These are phyloP conservation scores for Troglohyphantes excavatus DNA, from an alignment of 2,888 invertebrate genomes.

Conservation along the genomic window DNA sequence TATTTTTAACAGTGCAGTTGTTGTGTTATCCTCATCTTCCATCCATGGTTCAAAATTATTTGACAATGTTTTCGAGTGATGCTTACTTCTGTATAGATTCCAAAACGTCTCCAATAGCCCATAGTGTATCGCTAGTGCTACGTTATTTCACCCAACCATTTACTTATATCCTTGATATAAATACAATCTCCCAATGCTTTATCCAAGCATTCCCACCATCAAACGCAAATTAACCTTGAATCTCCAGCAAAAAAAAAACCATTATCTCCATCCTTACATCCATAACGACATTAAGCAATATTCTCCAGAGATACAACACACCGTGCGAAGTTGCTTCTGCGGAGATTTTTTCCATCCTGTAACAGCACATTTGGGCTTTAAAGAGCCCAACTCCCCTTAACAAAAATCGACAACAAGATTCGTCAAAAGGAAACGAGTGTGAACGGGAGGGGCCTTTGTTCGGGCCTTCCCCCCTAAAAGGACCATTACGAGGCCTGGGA, in stretches of 20 bases:
- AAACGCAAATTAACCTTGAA: slow-evolving; percentile 28
- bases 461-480: slow-evolving; percentile 53
- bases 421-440: slow-evolving; percentile 9
- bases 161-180: too few relatives aligned
- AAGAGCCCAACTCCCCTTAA: slow-evolving; percentile 36
- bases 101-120: too few relatives aligned
- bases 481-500: slow-evolving; percentile 51
- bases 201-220: not conserved
- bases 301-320: not conserved
- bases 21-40: too few relatives aligned
- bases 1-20: too few relatives aligned
- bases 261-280: not conserved
- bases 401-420: slow-evolving; percentile 39
- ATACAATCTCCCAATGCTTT: too few relatives aligned
- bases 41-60: too few relatives aligned
- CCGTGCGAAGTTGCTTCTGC: not conserved
- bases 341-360: not conserved
- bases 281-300: slow-evolving; percentile 9
- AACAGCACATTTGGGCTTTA: slow-evolving; percentile 32
- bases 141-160: too few relatives aligned
- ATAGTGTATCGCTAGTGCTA: too few relatives aligned
- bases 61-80: too few relatives aligned
- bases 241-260: not conserved
- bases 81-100: too few relatives aligned
- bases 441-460: slow-evolving; percentile 25